Conservation (phyloP, 2,113 vertebrate genomes). For the Brienomyrus brachyistius region DNA sequence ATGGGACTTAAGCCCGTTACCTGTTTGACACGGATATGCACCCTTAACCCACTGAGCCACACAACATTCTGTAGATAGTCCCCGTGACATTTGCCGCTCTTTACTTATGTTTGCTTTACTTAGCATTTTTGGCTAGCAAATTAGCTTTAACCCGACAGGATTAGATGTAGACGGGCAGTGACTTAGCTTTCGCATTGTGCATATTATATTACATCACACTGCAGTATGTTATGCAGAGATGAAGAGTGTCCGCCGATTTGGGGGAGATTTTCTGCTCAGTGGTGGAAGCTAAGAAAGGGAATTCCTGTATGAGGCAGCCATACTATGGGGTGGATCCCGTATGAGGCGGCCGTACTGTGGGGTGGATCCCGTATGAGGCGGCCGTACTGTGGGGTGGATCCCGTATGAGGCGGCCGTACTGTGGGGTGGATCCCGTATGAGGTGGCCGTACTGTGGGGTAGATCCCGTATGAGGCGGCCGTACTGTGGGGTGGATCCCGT, state of each 20-base stretch:
- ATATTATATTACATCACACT: not conserved
- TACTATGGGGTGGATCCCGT: not conserved
- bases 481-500: not conserved
- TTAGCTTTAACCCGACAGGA: not conserved
- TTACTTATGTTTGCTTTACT: not conserved
- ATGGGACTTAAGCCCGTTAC: not conserved
- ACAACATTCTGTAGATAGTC: not conserved
- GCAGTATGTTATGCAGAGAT: not conserved
- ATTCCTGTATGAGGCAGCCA: not conserved
- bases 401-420: no score
- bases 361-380: no score
- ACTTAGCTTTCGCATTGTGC: not conserved
- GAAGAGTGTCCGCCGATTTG: not conserved
- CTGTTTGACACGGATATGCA: not conserved
- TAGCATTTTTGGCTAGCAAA: not conserved
- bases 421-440: no score
- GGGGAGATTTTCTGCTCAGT: not conserved
- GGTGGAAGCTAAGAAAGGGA: not conserved
- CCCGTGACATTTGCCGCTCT: not conserved
- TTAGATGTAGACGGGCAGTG: not conserved
- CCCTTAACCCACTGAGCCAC: not conserved
- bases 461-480: not conserved
- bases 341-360: not conserved
- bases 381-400: no score
- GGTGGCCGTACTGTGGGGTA: no score